Base-by-base conservation (phyloP, 2,888 invertebrate genomes). In the Plagodis pulveraria region DNA sequence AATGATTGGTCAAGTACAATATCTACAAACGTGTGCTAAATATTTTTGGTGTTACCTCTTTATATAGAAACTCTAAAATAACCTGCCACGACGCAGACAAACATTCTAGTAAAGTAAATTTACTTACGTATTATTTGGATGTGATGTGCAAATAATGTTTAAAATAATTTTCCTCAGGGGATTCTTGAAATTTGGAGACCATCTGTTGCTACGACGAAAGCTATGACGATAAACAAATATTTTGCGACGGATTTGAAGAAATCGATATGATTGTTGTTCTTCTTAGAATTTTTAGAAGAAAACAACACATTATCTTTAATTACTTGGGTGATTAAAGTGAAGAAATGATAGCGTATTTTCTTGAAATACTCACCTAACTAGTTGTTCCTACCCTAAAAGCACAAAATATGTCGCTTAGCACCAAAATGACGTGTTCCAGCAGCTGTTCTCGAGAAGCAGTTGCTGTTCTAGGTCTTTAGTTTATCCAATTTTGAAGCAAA, bases 1-100 rank as follows among this genome's bases (percentile, higher is more conserved):
- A 44, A 41, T 55, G 42, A 49, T 46, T 35, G 33, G 33, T 38
- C 40, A 42, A 55, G 33, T 41, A 35, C n/a, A 58, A 57, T 47
- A 44, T 5, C 50, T 34, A 45, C 38, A 42, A 53, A 34, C 41
- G 46, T 40, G 56, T 56, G 56, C 8, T 49, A 45, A 38, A 45
- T 47, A 44, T 57, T 60, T 53, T 57, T 48, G 8, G 41, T 32
- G 55, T 41, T 42, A 38, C 48, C 50, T 63, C 62, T 56, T 40
- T 64, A 43, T 63, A 65, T 65, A 65, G 41, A 8, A 36, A 32
- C n/a, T 32, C 38, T 43, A 43, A 60, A 63, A 66, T 66, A 66
- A 66, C 65, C 60, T 45, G 46, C 41, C 44, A 33, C 56, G 60
- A 63, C 58, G 60, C 53, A 33, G 54, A 50, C 35, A 63, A 61